Evolutionary conservation across 2,888 invertebrate genomes (phyloP).

Genomic region (Creontiades dilutus): DNA sequence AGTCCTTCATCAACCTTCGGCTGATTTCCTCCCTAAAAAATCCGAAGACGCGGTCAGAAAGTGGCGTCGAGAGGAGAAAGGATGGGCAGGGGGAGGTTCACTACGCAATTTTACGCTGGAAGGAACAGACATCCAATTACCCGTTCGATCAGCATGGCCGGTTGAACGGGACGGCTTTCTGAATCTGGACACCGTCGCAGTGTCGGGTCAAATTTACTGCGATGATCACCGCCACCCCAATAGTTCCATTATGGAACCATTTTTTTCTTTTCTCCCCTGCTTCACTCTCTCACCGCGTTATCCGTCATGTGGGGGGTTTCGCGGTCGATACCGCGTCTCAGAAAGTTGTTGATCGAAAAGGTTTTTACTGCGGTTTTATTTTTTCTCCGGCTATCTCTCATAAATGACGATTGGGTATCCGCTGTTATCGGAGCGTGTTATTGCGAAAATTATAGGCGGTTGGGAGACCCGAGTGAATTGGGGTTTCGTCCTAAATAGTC

Average conservation of each 20-base stretch:
- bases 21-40: neutral
- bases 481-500: neutral
- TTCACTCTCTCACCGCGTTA: too few species aligned
- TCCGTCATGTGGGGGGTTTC: too few species aligned
- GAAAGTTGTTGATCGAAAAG: too few species aligned
- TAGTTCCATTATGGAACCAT: neutral
- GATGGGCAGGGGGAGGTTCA: neutral
- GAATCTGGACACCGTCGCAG: neutral
- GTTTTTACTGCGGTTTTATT: too few species aligned
- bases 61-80: neutral
- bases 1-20: neutral
- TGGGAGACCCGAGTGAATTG: neutral
- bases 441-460: neutral
- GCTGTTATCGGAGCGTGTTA: neutral
- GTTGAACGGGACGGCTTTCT: constrained; percentile 18
- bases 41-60: constrained; percentile 15
- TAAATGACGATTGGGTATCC: neutral
- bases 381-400: neutral
- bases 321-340: too few species aligned
- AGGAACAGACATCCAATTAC: constrained; percentile 6
- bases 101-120: constrained; percentile 13
- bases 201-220: constrained; percentile 30
- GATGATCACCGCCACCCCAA: neutral
- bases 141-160: constrained; percentile 6
- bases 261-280: too few species aligned